Percentiles rank a stretch among this genome's conserved stretches.
phyloP scores from a whole-genome alignment of 2,797 vertebrate genomes.

The Enteromius afrohamiltoni region DNA sequence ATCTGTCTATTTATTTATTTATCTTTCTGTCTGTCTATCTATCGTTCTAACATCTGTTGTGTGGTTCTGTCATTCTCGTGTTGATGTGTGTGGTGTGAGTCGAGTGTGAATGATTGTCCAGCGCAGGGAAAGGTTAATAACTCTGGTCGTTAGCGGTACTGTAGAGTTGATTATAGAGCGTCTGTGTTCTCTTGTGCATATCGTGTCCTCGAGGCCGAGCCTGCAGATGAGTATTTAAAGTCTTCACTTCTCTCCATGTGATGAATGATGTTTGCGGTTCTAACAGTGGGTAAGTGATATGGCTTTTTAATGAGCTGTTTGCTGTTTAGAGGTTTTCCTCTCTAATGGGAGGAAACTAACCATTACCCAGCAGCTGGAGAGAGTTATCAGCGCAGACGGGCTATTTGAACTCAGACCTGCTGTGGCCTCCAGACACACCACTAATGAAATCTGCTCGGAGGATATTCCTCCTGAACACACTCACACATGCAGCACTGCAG shows the following conservation, averaged over 20 bases:
- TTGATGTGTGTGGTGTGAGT: not conserved
- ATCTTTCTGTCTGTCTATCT: not conserved
- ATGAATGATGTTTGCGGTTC: conserved; percentile 37
- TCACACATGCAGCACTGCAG: not conserved
- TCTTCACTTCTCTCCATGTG: not conserved
- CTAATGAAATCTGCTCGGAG: conserved; percentile 4
- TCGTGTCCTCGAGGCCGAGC: not conserved
- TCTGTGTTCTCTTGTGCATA: not conserved
- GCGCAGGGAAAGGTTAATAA: not conserved
- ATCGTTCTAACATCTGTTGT: not conserved
- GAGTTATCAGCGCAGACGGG: conserved; percentile 19
- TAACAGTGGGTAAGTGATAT: conserved; percentile 25
- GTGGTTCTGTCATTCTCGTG: not conserved
- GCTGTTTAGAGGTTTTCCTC: conserved; percentile 39
- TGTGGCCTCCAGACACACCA: conserved; percentile 11
- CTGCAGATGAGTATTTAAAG: not conserved
- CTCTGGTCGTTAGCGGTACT: not conserved
- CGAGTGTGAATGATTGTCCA: not conserved
- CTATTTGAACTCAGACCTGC: conserved; percentile 13
- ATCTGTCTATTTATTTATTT: not conserved
- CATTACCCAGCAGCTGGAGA: conserved; percentile 33
- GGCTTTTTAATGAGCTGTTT: conserved; percentile 43
- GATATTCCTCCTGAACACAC: not conserved
- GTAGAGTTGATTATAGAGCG: conserved; percentile 12
- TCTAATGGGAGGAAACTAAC: conserved; percentile 38